Evolutionary conservation across 2,113 vertebrate genomes (phyloP).

Genomic region (Actinemys pallida): DNA sequence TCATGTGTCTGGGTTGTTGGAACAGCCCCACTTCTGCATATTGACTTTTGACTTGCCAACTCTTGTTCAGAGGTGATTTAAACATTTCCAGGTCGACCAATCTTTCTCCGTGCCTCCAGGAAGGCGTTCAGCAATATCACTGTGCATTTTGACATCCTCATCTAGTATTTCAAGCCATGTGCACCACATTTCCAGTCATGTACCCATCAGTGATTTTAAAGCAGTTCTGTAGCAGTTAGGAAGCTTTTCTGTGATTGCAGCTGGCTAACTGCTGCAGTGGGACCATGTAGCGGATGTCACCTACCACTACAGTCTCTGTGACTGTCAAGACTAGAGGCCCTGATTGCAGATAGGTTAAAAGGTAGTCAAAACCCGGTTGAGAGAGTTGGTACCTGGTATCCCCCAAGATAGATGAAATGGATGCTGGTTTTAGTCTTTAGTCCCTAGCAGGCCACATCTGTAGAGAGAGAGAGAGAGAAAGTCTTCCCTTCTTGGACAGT

Average conservation of each 20-base stretch:
- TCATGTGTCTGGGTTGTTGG: neutral
- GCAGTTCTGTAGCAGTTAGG: neutral
- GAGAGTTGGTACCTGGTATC: fast-evolving
- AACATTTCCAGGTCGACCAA: neutral
- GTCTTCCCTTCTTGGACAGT: neutral
- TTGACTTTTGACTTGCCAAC: neutral
- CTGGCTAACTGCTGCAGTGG: neutral
- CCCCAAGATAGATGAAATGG: neutral
- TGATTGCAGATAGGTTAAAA: neutral
- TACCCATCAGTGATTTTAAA: neutral
- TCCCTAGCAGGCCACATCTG: neutral
- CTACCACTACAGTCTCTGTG: neutral
- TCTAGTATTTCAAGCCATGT: neutral
- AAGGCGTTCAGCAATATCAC: neutral
- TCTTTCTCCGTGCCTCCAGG: neutral
- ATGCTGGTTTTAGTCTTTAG: neutral
- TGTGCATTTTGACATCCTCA: neutral
- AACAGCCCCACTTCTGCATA: neutral
- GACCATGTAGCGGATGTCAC: neutral
- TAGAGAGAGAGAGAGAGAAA: neutral
- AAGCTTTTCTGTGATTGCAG: neutral
- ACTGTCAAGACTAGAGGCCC: neutral
- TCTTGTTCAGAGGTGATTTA: neutral
- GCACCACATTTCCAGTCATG: neutral
- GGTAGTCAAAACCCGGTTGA: neutral